Percentiles rank a stretch among this genome's conserved stretches.
phyloP scores from a whole-genome alignment of 2,113 vertebrate species.

The Tachycineta bicolor region DNA sequence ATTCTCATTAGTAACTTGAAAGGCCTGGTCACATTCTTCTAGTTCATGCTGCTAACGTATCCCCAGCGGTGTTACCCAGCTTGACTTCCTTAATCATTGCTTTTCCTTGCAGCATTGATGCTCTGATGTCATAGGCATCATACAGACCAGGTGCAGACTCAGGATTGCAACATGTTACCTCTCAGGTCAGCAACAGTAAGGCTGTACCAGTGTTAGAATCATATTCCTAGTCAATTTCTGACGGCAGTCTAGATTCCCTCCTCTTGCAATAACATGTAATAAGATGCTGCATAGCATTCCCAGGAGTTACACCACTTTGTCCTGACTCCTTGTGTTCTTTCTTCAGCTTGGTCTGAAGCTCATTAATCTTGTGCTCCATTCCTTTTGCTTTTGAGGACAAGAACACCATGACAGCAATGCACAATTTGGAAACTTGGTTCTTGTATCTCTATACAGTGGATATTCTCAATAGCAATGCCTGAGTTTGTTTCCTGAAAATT shows the following conservation, averaged over 20 bases:
- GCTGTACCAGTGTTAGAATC: neutral
- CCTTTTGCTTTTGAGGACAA: neutral
- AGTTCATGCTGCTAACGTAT: neutral
- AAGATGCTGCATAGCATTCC: neutral
- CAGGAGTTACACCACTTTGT: neutral
- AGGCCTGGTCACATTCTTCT: neutral
- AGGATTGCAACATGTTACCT: neutral
- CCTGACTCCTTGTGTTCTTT: neutral
- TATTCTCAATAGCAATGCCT: neutral
- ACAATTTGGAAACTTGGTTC: neutral
- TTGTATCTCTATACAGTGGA: neutral
- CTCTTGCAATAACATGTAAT: neutral
- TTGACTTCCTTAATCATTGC: slow-evolving; percentile 5
- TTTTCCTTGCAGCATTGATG: neutral
- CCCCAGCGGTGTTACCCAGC: neutral
- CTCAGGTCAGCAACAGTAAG: neutral
- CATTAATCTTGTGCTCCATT: neutral
- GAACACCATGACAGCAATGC: neutral
- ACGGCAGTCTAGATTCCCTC: neutral
- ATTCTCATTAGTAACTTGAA: slow-evolving; percentile 15
- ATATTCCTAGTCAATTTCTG: neutral
- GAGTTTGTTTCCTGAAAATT: neutral
- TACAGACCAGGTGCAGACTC: neutral
- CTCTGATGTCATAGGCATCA: neutral
- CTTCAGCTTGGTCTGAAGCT: neutral